Conservation (phyloP, 2,113 vertebrate species). For the Butorides virescens region DNA sequence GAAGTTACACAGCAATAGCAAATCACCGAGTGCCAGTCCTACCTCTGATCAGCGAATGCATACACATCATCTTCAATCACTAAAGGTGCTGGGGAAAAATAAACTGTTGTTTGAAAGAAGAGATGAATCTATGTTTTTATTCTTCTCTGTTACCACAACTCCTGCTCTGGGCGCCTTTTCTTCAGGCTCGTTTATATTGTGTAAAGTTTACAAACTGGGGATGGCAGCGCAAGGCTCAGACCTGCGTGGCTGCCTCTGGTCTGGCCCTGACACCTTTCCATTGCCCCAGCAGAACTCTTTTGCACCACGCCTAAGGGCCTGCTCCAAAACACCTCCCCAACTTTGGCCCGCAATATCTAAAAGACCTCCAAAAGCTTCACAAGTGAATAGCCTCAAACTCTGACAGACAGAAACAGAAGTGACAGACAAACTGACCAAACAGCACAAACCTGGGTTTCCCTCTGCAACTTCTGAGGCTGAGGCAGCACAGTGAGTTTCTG, state of each 20-base stretch:
- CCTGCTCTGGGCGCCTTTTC: neutral
- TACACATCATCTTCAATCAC: neutral
- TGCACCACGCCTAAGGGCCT: neutral
- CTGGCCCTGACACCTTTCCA: neutral
- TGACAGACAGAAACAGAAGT: neutral
- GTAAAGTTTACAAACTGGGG: neutral
- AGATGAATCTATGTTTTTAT: neutral
- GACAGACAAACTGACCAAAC: neutral
- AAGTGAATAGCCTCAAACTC: neutral
- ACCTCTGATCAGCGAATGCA: neutral
- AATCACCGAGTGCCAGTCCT: neutral
- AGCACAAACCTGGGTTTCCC: neutral
- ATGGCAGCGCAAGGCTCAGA: rapidly evolving
- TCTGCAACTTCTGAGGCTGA: neutral
- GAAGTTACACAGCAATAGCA: neutral
- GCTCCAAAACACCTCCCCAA: neutral
- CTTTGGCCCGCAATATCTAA: neutral
- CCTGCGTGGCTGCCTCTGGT: neutral
- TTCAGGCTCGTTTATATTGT: neutral
- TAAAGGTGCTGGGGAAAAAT: neutral
- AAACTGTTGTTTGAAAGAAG: neutral
- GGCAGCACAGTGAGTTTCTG: neutral
- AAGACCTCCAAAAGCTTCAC: neutral
- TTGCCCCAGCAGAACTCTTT: neutral
- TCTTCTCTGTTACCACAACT: neutral